Conservation (phyloP, 2,113 vertebrate species). For the Peromyscus polionotus region DNA sequence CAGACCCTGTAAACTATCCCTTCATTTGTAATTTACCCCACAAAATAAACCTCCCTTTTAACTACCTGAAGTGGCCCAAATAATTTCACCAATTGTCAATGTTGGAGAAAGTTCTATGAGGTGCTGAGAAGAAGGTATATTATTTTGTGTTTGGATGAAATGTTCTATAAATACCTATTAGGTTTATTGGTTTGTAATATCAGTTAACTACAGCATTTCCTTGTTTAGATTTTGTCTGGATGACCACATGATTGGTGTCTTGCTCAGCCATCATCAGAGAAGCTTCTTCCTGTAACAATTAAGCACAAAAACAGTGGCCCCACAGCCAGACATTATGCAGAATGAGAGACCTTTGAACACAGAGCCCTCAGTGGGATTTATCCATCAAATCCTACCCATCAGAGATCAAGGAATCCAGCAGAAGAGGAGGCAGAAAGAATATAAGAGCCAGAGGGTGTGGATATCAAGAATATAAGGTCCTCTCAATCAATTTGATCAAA, state of each 20-base stretch:
- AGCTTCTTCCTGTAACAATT: background rate
- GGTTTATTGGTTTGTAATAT: background rate
- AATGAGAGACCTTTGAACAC: background rate
- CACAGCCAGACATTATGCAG: background rate
- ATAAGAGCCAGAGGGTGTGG: background rate
- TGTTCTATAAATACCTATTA: background rate
- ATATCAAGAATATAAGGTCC: background rate
- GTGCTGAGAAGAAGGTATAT: background rate
- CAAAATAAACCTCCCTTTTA: no score
- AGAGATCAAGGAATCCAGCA: background rate
- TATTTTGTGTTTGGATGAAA: background rate
- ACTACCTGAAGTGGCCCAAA: no score
- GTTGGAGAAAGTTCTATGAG: background rate
- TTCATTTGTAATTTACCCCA: no score
- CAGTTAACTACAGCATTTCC: background rate
- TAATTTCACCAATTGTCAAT: no score
- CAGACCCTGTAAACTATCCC: no score
- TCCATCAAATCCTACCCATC: background rate
- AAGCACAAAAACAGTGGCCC: background rate
- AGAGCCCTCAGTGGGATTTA: background rate
- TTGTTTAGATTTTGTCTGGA: background rate
- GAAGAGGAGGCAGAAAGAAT: background rate
- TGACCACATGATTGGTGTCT: background rate
- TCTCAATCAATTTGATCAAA: background rate
- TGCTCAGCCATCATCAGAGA: background rate